Evolutionary conservation across 2,113 vertebrate species (phyloP), one percentile per base, ranked within the genome.

Genomic region (Trogon surrucura): DNA sequence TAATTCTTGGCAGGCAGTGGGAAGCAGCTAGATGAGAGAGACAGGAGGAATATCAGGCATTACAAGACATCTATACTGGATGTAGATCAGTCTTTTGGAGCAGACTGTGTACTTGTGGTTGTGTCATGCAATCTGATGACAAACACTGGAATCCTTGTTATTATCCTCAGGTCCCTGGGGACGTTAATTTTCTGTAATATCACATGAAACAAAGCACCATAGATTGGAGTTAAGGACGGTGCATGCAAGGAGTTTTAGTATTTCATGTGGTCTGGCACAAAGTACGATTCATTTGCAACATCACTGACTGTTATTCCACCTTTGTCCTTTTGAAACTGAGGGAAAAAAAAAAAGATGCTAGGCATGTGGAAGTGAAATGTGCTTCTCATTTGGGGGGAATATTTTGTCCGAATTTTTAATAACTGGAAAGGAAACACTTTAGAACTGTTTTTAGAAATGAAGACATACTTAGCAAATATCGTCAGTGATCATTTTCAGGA

Each of bases 301-400:
- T 67, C 56, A 20, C 60, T 77, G 56, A 66, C 45, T 47, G 64
- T 71, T 91, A 61, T 48, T 89, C 45, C 57, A 88, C 82, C 69
- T 94, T 93, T 60, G 91, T 90, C 69, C 60, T 83, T 36, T 47
- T 90, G 92, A 88, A 87, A 88, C 58, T 60, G 83, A 83, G 27
- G 82, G 75, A 65, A 82, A 78, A 21, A 5, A 25, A 38, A 45
- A 66, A 57, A 50, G 38, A 84, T 6, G 8, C 38, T 72, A 85
- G 64, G 71, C 65, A 36, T 56, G 70, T 82, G 38, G 51, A 72
- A 73, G 75, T 79, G 88, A 95, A 93, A 87, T 71, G n/a, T 2
- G 4, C 34, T 88, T 80, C 80, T 86, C 21, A 9, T 54, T 86
- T 88, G 67, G 4, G 51, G 38, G 34, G 16, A 84, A 19, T 93